These are phyloP conservation scores for Coleophora deauratella DNA, from an alignment of 2,888 invertebrate genomes.

Conservation along the genomic window DNA sequence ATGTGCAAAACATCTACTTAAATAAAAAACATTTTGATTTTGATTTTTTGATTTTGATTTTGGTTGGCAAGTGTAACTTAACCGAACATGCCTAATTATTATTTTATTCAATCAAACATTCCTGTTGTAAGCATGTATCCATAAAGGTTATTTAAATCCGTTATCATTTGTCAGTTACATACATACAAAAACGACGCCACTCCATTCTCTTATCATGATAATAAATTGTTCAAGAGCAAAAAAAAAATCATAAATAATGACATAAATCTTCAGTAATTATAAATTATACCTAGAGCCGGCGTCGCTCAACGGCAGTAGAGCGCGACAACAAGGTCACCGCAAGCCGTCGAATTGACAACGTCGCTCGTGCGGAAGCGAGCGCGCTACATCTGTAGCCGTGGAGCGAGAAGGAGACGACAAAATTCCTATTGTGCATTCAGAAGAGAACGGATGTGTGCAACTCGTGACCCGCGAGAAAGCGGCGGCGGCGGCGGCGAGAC, in stretches of 20 bases:
- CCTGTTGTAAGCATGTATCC: too few relatives aligned
- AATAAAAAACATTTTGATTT: too few relatives aligned
- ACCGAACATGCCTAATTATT: too few relatives aligned
- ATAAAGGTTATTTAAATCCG: too few relatives aligned
- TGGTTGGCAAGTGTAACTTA: too few relatives aligned
- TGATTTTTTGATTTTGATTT: too few relatives aligned
- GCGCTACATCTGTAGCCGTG: slow-evolving; percentile 10
- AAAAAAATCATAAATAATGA: slow-evolving; percentile 27
- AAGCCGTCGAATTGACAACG: background rate
- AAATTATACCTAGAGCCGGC: slow-evolving; percentile 43
- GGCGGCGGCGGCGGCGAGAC: slow-evolving; percentile 31
- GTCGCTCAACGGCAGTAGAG: slow-evolving; percentile 34
- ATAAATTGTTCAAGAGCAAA: slow-evolving; percentile 9
- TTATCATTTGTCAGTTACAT: too few relatives aligned
- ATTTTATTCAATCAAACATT: too few relatives aligned
- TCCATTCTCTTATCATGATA: slow-evolving; percentile 14
- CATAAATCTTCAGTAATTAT: slow-evolving; percentile 41
- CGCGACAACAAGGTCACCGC: slow-evolving; percentile 58
- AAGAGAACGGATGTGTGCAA: slow-evolving; percentile 63
- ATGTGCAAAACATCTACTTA: too few relatives aligned
- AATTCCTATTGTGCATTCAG: slow-evolving; percentile 58
- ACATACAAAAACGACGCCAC: slow-evolving; percentile 3
- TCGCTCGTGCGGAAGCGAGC: slow-evolving; percentile 30
- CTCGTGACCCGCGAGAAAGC: slow-evolving; percentile 69
- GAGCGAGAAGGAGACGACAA: slow-evolving; percentile 35